Conservation (phyloP, 2,113 vertebrate genomes). For the Percina caprodes region DNA sequence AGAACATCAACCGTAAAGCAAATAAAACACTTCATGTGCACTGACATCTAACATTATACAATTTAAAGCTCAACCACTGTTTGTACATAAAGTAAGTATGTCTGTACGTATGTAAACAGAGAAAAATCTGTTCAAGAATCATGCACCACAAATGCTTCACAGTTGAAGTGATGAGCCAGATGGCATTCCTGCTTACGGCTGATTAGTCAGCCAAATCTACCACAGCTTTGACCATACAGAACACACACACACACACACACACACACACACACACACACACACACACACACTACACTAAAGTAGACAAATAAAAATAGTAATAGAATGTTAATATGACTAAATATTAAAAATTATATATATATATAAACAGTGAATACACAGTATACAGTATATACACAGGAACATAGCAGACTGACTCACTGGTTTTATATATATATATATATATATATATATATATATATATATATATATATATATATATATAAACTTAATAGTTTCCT, state of each 20-base stretch:
- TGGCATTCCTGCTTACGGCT: conserved; percentile 31
- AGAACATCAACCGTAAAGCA: neutral
- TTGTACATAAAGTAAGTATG: neutral
- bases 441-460: no score
- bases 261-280: neutral
- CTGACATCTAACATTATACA: neutral
- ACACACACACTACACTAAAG: neutral
- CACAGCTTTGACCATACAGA: conserved; percentile 23
- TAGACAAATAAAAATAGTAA: no score
- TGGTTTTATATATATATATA: no score
- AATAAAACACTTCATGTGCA: no score
- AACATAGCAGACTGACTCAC: no score
- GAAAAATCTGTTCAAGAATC: conserved; percentile 32
- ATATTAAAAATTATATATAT: no score
- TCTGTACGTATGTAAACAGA: conserved; percentile 21
- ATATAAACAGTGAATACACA: no score
- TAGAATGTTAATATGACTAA: no score
- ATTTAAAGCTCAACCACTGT: neutral
- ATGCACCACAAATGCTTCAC: conserved; percentile 25
- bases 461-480: neutral
- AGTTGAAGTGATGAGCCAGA: conserved; percentile 44
- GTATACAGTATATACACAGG: no score
- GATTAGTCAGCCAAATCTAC: conserved; percentile 34
- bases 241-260: neutral
- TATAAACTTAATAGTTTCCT: neutral